These are phyloP conservation scores for Urocitellus parryii DNA, from an alignment of 2,113 vertebrate genomes.

Conservation along the genomic window DNA sequence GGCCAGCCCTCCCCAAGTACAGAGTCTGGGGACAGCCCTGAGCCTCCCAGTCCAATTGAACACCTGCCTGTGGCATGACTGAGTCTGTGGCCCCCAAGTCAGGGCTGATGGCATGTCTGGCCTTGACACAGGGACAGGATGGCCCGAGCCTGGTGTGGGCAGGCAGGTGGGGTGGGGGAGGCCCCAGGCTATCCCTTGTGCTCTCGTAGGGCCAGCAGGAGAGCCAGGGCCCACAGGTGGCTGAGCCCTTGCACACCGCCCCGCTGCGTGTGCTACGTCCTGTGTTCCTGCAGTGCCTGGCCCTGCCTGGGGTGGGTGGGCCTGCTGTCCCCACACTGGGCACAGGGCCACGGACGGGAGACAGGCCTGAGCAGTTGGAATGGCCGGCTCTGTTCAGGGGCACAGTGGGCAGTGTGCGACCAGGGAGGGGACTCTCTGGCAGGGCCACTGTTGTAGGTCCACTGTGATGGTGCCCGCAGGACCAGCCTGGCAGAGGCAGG, in stretches of 20 bases:
- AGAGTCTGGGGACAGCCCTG: background rate
- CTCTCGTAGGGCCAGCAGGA: no score
- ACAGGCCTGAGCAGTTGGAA: background rate
- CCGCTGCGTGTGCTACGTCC: background rate
- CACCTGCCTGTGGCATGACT: background rate
- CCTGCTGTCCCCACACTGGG: fast-evolving
- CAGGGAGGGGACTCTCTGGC: no score
- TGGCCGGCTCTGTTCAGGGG: background rate
- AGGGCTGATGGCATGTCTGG: background rate
- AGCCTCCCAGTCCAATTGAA: background rate
- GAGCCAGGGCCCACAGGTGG: background rate
- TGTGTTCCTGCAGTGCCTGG: background rate
- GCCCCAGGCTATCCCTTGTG: background rate
- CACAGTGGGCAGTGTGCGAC: no score
- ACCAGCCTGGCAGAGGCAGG: background rate
- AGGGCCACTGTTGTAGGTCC: background rate
- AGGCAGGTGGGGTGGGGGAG: no score
- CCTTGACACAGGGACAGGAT: no score
- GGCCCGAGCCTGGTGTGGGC: background rate
- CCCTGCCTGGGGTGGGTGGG: no score
- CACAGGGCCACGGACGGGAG: background rate
- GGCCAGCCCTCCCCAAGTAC: no score
- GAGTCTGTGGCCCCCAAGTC: background rate
- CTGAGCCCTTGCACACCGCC: background rate
- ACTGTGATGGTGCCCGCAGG: background rate